Percentiles rank a stretch among this genome's conserved stretches.
Evolutionary conservation across 2,113 vertebrate species (phyloP).

Genomic region (Myotis brandtii): DNA sequence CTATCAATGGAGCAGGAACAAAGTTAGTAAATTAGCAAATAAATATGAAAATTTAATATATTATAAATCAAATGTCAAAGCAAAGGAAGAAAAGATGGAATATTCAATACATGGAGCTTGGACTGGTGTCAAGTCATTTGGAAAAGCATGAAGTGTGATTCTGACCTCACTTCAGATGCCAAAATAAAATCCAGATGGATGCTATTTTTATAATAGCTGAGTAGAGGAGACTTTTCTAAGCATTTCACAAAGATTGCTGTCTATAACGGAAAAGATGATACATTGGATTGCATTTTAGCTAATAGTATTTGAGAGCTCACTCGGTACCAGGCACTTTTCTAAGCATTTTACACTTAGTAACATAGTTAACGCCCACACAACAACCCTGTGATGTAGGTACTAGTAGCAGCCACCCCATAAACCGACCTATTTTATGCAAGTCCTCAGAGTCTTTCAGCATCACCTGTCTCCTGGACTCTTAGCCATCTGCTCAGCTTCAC

Average conservation of each 20-base stretch:
- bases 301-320: slow-evolving; percentile 4
- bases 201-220: slow-evolving; percentile 74
- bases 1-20: slow-evolving; percentile 13
- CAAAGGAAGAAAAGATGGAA: slow-evolving; percentile 62
- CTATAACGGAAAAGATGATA: slow-evolving; percentile 3
- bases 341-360: not conserved
- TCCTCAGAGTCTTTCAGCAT: not conserved
- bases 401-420: not conserved
- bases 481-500: not conserved
- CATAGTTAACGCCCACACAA: not conserved
- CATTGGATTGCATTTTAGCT: slow-evolving; percentile 19
- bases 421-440: not conserved
- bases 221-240: slow-evolving; percentile 57
- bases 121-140: slow-evolving; percentile 67
- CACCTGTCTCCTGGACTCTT: not conserved
- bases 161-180: slow-evolving; percentile 75
- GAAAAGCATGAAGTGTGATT: slow-evolving; percentile 69
- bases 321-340: not conserved
- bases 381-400: not conserved
- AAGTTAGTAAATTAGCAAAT: slow-evolving; percentile 62
- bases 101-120: slow-evolving; percentile 61
- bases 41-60: slow-evolving; percentile 52
- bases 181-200: slow-evolving; percentile 79
- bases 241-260: slow-evolving; percentile 60
- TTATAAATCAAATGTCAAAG: slow-evolving; percentile 67